Evolutionary conservation across 1,140 invertebrate genomes (phyloP).

Genomic region (Anadara kagoshimensis): DNA sequence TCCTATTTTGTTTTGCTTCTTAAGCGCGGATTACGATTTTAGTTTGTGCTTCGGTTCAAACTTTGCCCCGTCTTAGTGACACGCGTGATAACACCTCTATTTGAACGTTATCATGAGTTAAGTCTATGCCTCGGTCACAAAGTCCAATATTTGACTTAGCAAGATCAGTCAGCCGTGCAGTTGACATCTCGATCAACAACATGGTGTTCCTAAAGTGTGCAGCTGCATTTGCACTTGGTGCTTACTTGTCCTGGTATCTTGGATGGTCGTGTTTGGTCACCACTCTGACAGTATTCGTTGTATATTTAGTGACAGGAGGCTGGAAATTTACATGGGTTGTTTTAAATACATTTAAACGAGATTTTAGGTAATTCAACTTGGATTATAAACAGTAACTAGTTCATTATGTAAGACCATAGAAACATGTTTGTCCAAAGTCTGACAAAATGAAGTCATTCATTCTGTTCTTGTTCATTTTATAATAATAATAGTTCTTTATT

Average conservation of each 20-base stretch:
- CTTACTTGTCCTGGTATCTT: conserved; percentile 31
- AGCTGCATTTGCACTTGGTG: conserved; percentile 33
- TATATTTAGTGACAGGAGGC: conserved; percentile 64
- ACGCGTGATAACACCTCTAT: no score
- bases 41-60: no score
- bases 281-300: conserved; percentile 36
- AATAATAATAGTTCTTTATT: not conserved
- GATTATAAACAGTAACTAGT: not conserved
- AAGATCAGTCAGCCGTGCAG: conserved; percentile 24
- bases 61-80: no score
- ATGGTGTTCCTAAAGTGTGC: conserved; percentile 37
- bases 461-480: not conserved
- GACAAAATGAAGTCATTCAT: not conserved
- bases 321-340: conserved; percentile 61
- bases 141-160: conserved; percentile 37
- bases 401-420: not conserved
- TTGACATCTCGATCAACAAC: conserved; percentile 27
- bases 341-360: conserved; percentile 56
- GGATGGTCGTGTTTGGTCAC: conserved; percentile 37
- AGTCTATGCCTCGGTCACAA: conserved; percentile 21
- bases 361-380: conserved; percentile 54
- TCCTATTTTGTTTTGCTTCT: no score
- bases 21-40: no score
- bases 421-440: not conserved
- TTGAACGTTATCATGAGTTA: no score